Evolutionary conservation across 2,888 invertebrate genomes (phyloP).

Genomic region (Agriopis aurantiaria): DNA sequence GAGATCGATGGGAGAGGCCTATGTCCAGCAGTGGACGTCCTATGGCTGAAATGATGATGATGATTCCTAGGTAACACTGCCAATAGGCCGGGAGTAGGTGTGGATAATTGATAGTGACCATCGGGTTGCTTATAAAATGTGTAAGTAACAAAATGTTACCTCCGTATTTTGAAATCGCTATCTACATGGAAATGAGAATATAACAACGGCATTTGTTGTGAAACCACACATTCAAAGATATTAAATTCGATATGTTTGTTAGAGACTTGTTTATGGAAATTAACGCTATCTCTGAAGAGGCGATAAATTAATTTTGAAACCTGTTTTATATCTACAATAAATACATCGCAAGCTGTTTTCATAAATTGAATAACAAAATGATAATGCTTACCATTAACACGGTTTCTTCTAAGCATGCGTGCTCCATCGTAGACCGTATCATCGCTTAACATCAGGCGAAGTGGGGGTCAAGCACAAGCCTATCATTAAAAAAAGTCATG

Average conservation of each 20-base stretch:
- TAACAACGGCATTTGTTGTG: constrained; percentile 19
- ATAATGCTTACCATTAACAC: constrained; percentile 4
- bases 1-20: no score
- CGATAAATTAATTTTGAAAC: constrained; percentile 18
- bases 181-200: not conserved
- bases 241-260: constrained; percentile 20
- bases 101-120: not conserved
- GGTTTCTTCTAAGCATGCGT: not conserved
- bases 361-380: constrained; percentile 3
- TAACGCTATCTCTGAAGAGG: constrained; percentile 15
- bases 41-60: no score
- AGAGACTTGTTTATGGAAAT: constrained; percentile 23
- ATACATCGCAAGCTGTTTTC: constrained; percentile 7
- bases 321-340: not conserved
- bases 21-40: no score
- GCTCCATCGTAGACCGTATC: no score
- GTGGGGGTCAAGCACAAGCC: no score
- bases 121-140: not conserved
- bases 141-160: not conserved
- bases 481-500: no score
- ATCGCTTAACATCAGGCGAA: no score
- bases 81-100: no score
- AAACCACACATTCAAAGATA: constrained; percentile 18
- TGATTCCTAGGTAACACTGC: no score
- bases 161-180: not conserved